Base-by-base conservation (phyloP, 2,888 invertebrate genomes). In the Gryllus longicercus region DNA sequence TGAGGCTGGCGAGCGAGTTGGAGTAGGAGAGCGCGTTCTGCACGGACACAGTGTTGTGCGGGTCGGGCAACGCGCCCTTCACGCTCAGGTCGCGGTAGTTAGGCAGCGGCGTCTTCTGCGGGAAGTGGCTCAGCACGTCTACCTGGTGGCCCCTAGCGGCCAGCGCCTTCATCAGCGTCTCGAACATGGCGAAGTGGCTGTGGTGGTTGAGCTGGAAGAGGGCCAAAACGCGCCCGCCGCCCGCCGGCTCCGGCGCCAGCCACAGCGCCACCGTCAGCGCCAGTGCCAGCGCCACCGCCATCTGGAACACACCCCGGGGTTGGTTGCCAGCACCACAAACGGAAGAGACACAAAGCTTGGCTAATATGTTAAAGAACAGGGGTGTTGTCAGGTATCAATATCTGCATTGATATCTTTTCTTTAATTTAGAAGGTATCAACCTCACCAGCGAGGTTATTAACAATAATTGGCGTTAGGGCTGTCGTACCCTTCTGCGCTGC, bases 221-320 rank as follows among this genome's bases (percentile, higher is more conserved):
- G 14, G n/a, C 49, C 38, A 77, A n/a, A 14, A 77, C 50, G 2
- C n/a, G 16, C 49, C 77, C 77, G 49, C 18, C 38, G 14, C 18
- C 49, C 16, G 49, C n/a, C 16, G 21, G 18, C 82, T 78, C 83
- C 86, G 84, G 83, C 85, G 23, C 84, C 81, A 78, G 85, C 83
- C 38, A 79, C 80, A 23, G 86, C 80, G 74, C 85, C 82, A 14
- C 81, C 79, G n/a, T 18, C 16, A 63, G 63, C 63, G 63, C 16
- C n/a, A 63, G 63, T 10, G 63, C 4, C 63, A 63, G 63, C 8
- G 14, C n/a, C 63, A 18, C 4, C 38, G 8, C 38, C 38, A 38
- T 38, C 38, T 38, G 38, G 38, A 38, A 38, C 38, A 8, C 38
- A 8, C 38, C 38, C 38, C 38, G 8, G 8, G 1, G 8, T 38